Conservation (phyloP, 1,140 invertebrate genomes). For the Neodiprion lecontei region DNA sequence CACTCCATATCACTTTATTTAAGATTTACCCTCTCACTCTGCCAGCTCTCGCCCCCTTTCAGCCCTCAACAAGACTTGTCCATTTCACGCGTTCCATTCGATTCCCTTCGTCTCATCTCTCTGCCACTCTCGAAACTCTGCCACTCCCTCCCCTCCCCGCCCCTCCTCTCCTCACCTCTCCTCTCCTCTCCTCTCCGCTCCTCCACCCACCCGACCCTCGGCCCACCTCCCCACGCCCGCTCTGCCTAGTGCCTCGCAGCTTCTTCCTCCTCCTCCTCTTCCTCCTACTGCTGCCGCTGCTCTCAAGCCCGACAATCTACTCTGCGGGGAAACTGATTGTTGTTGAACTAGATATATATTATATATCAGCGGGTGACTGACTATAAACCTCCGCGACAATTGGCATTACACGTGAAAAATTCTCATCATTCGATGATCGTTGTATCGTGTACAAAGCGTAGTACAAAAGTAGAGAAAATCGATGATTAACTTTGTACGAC, state of each 20-base stretch:
- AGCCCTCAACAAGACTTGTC: slow-evolving; percentile 63
- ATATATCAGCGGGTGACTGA: too few species aligned
- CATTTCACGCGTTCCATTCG: slow-evolving; percentile 55
- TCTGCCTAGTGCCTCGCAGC: slow-evolving; percentile 9
- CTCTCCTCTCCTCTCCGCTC: not conserved
- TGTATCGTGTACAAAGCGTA: too few species aligned
- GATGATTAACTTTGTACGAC: too few species aligned
- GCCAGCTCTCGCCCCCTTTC: slow-evolving; percentile 48
- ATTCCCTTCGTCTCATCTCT: slow-evolving; percentile 27
- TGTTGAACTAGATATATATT: too few species aligned
- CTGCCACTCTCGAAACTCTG: not conserved
- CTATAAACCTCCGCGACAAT: too few species aligned
- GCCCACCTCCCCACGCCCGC: slow-evolving; percentile 16
- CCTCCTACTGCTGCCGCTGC: slow-evolving; percentile 28
- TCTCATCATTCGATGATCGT: too few species aligned
- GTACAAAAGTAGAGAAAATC: too few species aligned
- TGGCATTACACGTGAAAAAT: too few species aligned
- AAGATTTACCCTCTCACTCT: slow-evolving; percentile 62
- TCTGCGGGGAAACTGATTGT: too few species aligned
- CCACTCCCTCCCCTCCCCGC: slow-evolving; percentile 31
- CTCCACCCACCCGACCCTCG: slow-evolving; percentile 31
- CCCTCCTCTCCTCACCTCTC: slow-evolving; percentile 28
- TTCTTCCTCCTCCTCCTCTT: slow-evolving; percentile 26
- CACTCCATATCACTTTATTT: slow-evolving; percentile 66
- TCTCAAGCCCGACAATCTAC: not conserved